Conservation (phyloP, 35 echinoderm and acorn worm genomes). For the Apostichopus californicus region DNA sequence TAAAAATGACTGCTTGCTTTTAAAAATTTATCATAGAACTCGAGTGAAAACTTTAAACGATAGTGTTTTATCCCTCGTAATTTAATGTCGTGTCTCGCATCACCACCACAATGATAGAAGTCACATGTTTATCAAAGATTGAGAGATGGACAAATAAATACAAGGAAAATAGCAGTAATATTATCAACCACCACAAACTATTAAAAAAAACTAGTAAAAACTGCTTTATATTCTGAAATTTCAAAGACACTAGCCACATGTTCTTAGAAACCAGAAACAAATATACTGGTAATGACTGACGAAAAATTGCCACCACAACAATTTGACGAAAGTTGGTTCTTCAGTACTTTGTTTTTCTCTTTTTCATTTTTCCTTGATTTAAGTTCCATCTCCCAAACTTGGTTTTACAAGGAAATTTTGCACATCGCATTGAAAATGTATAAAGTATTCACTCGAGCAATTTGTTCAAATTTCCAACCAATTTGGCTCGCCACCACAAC, state of each 20-base stretch:
- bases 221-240: constrained; percentile 7
- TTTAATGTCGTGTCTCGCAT: neutral
- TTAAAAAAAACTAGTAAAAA: neutral
- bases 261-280: constrained; percentile 29
- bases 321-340: constrained; percentile 16
- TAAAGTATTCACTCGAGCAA: neutral
- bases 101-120: neutral
- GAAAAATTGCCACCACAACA: constrained; percentile 59
- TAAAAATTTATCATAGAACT: neutral
- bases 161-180: neutral
- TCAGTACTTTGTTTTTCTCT: constrained; percentile 27
- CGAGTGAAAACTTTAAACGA: neutral
- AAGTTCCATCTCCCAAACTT: constrained; percentile 24
- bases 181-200: neutral
- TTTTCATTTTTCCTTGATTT: neutral
- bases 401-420: neutral
- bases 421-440: neutral
- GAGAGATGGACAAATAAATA: neutral
- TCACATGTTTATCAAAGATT: neutral
- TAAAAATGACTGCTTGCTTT: neutral
- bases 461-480: neutral
- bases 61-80: neutral
- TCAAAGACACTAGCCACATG: constrained; percentile 43
- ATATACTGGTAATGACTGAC: constrained; percentile 29
- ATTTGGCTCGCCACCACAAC: constrained; percentile 42